Evolutionary conservation across 2,797 vertebrate genomes (phyloP), one percentile per base, ranked within the genome.

Genomic region (Catharus ustulatus): DNA sequence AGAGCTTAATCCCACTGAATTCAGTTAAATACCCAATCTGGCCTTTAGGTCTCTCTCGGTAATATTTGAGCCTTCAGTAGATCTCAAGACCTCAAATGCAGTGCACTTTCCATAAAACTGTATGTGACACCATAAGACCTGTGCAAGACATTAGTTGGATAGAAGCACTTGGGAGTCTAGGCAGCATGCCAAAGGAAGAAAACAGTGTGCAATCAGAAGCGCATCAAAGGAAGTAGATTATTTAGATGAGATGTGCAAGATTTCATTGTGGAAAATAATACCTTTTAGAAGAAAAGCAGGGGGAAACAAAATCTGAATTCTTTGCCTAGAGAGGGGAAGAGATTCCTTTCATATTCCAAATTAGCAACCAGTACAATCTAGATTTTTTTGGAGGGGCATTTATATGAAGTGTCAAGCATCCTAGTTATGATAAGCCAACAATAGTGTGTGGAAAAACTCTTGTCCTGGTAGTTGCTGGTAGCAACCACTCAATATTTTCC

Each of bases 251-350:
- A 36, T 79, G 10, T 34, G 2, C 21, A 64, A 36, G 45, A 82
- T 43, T 11, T 46, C 46, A 76, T 16, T 32, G 8, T 5, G 10
- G 6, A 19, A 84, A 64, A 64, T 71, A 45, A 3, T 83, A 29
- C 9, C 32, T 74, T 90, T 74, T 59, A 21, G 27, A 64, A 61
- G 20, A 61, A 81, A 67, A 14, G 7, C 13, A 0, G 4, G 7
- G 12, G 4, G 0, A 3, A 46, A 36, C 22, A 10, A 13, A 20
- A 3, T 6, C 2, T 14, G 16, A 34, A 36, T 43, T 90, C 1
- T 54, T 83, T 80, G 23, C 6, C 10, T 87, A 16, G 71, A 76
- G 16, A 63, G 17, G 7, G 38, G 10, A 64, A 61, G 34, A 83
- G 78, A 45, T 79, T 77, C 10, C 21, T 71, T 82, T 46, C 15